Conservation (phyloP, 2,888 invertebrate genomes). For the Xestia c-nigrum region DNA sequence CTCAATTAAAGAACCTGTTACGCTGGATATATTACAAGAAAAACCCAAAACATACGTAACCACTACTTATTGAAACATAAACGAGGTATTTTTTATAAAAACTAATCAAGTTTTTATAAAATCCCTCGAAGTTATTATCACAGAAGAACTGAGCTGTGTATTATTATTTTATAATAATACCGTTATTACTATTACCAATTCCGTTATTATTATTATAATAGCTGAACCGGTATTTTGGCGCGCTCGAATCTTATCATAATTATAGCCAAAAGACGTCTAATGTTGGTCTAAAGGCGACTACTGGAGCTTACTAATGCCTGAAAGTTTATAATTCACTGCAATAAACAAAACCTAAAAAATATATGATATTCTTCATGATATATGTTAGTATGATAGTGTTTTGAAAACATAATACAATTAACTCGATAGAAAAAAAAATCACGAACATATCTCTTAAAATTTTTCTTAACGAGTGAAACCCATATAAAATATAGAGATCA, state of each 20-base stretch:
- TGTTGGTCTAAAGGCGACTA: too few species aligned
- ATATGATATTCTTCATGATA: too few species aligned
- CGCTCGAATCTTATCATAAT: neutral
- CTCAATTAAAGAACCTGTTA: slow-evolving; percentile 7
- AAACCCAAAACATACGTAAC: slow-evolving; percentile 3
- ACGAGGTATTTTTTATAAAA: slow-evolving; percentile 11
- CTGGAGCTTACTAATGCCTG: too few species aligned
- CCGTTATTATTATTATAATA: slow-evolving; percentile 19
- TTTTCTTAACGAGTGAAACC: too few species aligned
- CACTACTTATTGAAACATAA: neutral
- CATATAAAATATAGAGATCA: too few species aligned
- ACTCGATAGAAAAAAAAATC: too few species aligned
- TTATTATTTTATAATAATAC: slow-evolving; percentile 1
- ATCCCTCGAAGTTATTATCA: neutral
- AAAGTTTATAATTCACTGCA: too few species aligned
- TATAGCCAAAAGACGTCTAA: neutral
- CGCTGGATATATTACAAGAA: neutral
- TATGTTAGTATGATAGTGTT: too few species aligned
- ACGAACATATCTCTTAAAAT: too few species aligned
- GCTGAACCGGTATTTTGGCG: neutral
- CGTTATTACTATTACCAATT: slow-evolving; percentile 18
- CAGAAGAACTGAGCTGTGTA: neutral
- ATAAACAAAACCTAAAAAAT: too few species aligned
- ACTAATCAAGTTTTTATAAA: slow-evolving; percentile 20
- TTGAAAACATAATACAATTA: too few species aligned